These are phyloP conservation scores for Drosophila fulvimacula DNA, from an alignment of 2,888 invertebrate species.

Conservation along the genomic window DNA sequence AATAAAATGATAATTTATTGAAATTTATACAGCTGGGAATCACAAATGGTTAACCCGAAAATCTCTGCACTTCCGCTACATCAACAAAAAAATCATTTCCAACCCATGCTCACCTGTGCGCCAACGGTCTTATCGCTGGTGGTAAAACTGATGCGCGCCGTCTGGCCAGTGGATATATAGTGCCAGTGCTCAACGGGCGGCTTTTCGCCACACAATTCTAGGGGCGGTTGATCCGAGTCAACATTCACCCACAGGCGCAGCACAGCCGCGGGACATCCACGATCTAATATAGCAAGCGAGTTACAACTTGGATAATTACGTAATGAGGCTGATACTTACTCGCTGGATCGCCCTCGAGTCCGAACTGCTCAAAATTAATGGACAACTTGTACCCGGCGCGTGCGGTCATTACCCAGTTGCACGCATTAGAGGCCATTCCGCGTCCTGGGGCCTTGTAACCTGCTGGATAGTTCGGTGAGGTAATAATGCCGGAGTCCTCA, in stretches of 20 bases:
- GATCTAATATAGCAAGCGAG: slow-evolving; percentile 86
- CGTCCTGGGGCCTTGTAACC: slow-evolving; percentile 94
- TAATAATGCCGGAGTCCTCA: slow-evolving; percentile 92
- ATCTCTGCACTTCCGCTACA: neutral
- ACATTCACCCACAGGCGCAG: slow-evolving; percentile 92
- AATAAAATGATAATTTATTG: neutral
- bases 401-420: slow-evolving; percentile 98
- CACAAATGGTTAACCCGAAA: neutral
- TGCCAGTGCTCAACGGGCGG: slow-evolving; percentile 91
- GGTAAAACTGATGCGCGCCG: slow-evolving; percentile 96
- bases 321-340: too few species aligned
- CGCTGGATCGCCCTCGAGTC: slow-evolving; percentile 96
- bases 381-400: slow-evolving; percentile 94
- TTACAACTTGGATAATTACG: too few species aligned
- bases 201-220: slow-evolving; percentile 96
- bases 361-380: slow-evolving; percentile 95
- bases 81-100: neutral
- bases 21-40: neutral
- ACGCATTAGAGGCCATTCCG: slow-evolving; percentile 93
- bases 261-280: slow-evolving; percentile 96
- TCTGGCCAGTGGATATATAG: slow-evolving; percentile 93
- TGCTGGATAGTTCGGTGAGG: slow-evolving; percentile 95
- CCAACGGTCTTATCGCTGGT: slow-evolving; percentile 98
- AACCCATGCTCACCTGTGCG: slow-evolving; percentile 86
- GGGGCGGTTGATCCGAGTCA: slow-evolving; percentile 91